Evolutionary conservation across 2,113 vertebrate species (phyloP).

Genomic region (Tachysurus vachellii): DNA sequence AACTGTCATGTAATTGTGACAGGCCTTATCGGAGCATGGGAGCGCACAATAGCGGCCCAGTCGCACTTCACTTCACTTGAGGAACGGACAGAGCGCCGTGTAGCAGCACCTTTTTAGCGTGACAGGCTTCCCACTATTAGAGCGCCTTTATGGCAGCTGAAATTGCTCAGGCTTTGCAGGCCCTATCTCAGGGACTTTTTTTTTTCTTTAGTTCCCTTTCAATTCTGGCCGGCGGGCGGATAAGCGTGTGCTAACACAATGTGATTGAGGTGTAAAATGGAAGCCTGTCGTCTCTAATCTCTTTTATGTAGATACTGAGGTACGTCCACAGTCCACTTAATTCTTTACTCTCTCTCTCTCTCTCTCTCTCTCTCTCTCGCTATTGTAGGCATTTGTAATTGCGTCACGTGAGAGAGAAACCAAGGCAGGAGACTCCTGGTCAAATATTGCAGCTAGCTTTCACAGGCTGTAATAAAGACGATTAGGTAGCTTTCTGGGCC

Average conservation of each 20-base stretch:
- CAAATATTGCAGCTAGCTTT: slow-evolving; percentile 80
- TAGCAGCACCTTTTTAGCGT: slow-evolving; percentile 93
- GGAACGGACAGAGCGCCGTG: slow-evolving; percentile 86
- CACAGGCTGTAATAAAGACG: slow-evolving; percentile 77
- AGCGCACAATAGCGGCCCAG: slow-evolving; percentile 83
- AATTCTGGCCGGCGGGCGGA: slow-evolving; percentile 92
- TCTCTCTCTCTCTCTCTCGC: slow-evolving; percentile 47
- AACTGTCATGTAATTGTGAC: slow-evolving; percentile 82
- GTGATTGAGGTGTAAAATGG: slow-evolving; percentile 99
- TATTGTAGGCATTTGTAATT: slow-evolving; percentile 55
- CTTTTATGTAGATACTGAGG: slow-evolving; percentile 93
- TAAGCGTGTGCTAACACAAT: slow-evolving; percentile 94
- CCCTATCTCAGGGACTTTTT: slow-evolving; percentile 81
- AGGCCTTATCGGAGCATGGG: slow-evolving; percentile 84
- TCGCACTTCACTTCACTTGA: slow-evolving; percentile 89
- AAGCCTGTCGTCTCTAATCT: slow-evolving; percentile 91
- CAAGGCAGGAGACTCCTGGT: slow-evolving; percentile 53
- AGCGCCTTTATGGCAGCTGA: slow-evolving; percentile 89
- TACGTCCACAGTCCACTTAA: slow-evolving; percentile 81
- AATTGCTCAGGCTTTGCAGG: slow-evolving; percentile 89
- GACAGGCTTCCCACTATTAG: slow-evolving; percentile 90
- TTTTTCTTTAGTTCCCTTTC: slow-evolving; percentile 95
- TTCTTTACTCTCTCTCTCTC: slow-evolving; percentile 70
- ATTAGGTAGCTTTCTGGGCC: slow-evolving; percentile 73
- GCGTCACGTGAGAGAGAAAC: slow-evolving; percentile 29